Evolutionary conservation across 2,797 vertebrate genomes (phyloP), one percentile per base, ranked within the genome.

Genomic region (Sebastes trivittatus): DNA sequence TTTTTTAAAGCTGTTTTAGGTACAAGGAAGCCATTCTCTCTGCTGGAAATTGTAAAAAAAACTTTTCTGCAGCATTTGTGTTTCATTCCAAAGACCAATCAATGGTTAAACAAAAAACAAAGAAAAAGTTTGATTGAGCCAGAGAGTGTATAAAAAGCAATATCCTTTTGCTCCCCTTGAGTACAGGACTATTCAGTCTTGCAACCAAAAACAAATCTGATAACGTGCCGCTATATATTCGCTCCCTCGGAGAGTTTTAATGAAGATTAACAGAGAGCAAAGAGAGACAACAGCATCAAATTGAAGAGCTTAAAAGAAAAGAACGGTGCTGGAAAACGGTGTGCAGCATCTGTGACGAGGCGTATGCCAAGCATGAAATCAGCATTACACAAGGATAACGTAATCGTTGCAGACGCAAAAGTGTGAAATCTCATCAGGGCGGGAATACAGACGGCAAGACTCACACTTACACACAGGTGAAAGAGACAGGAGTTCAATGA

Each of bases 371-470:
- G 84, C 83, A 77, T 88, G 78, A 91, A 90, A 91, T 87, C 83
- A 69, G 82, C 66, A 84, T 84, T 82, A 87, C 80, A 38, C 78
- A 20, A 87, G 64, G 77, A 87, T 81, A 72, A 85, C 80, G 75
- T 87, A 74, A 87, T 86, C 36, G 38, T 83, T 72, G 82, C 46
- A 27, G 62, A 72, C 56, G 54, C 46, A 36, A 79, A 80, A 69
- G 79, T 86, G 86, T 78, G 87, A 88, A 87, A 89, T 87, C 78
- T 77, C 83, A 84, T 86, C 80, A 80, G 52, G 77, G 77, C 14
- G 55, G 69, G 34, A 79, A 74, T 5, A 36, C 42, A 29, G 55
- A 58, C 36, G 22, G 23, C 32, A 42, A 42, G 49, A 49, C 56
- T 4, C 58, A 4, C 42, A 49, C 63, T 6, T n/a, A 25, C 32